Conservation (phyloP, 1,140 invertebrate species). For the Drosophila pruinosa region DNA sequence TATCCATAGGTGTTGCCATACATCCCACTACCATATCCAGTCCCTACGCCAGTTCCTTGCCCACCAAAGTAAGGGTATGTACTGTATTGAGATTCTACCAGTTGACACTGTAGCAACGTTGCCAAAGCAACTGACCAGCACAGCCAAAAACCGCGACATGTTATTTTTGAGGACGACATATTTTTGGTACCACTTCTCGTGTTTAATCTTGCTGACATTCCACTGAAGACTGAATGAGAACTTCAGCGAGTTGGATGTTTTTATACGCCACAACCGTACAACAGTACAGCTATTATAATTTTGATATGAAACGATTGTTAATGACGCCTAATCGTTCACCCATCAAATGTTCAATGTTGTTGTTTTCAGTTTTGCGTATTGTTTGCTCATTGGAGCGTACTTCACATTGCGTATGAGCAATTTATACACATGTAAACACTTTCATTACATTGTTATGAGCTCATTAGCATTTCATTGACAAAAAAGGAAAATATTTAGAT, state of each 20-base stretch:
- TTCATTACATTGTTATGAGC: conserved; percentile 32
- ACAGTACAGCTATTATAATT: conserved; percentile 22
- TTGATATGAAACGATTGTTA: conserved; percentile 55
- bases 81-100: conserved; percentile 50
- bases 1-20: conserved; percentile 28
- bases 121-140: conserved; percentile 35
- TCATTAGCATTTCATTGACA: conserved; percentile 20
- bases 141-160: conserved; percentile 17
- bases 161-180: conserved; percentile 20
- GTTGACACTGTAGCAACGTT: conserved; percentile 24
- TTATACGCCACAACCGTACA: conserved; percentile 51
- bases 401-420: conserved; percentile 59
- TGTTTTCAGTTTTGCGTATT: conserved; percentile 7
- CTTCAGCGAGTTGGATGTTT: conserved; percentile 30
- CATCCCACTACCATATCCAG: conserved; percentile 22
- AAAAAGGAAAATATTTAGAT: conserved; percentile 13
- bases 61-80: conserved; percentile 58
- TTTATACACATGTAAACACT: conserved; percentile 55
- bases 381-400: conserved; percentile 63
- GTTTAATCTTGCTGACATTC: conserved; percentile 19
- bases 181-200: conserved; percentile 16
- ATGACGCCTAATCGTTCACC: conserved; percentile 60
- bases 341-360: conserved; percentile 45
- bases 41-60: conserved; percentile 11
- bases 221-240: conserved; percentile 49